Evolutionary conservation across 2,888 invertebrate species (phyloP), one percentile per base, ranked within the genome.

Genomic region (Ennomos erosarius): DNA sequence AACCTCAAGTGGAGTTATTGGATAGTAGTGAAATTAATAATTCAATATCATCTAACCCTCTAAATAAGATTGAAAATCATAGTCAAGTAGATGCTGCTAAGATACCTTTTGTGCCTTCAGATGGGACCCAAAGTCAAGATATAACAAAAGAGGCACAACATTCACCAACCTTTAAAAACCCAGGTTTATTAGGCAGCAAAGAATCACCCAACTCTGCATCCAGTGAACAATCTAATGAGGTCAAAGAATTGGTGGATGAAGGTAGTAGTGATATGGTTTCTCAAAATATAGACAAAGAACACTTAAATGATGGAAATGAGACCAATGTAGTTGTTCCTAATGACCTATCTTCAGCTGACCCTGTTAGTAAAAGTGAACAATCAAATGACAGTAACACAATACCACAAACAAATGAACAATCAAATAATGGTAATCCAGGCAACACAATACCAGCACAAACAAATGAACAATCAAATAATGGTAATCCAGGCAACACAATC

Each of bases 1-100:
- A 70, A 55, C 56, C 55, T 49, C 71, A 79, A 59, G 57, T 75
- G 44, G 73, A 76, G 53, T 57, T 66, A 45, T 60, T 50, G 66
- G 75, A 76, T 39, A 73, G 42, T 48, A 66, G 65, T 62, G 84
- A 84, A 69, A 72, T 74, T 65, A 85, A 83, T 68, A 66, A 62
- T 54, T 79, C 81, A 58, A 55, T 70, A 12, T 54, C 65, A 36
- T 9, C 34, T 42, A 45, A 47, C 39, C 36, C 38, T 39, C 37
- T 34, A 51, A 43, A 55, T 37, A 59, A 50, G 9, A 43, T 12
- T 53, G 49, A 40, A 34, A 62, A 44, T 37, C 44, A 49, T 10
- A 59, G 8, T 43, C 36, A 36, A 43, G 39, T n/a, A 9, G 49
- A 47, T 9, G 33, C 52, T 11, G 26, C 38, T n/a, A 58, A 58